Base-by-base conservation (phyloP, 2,888 invertebrate species). In the Leucophora obtusa region DNA sequence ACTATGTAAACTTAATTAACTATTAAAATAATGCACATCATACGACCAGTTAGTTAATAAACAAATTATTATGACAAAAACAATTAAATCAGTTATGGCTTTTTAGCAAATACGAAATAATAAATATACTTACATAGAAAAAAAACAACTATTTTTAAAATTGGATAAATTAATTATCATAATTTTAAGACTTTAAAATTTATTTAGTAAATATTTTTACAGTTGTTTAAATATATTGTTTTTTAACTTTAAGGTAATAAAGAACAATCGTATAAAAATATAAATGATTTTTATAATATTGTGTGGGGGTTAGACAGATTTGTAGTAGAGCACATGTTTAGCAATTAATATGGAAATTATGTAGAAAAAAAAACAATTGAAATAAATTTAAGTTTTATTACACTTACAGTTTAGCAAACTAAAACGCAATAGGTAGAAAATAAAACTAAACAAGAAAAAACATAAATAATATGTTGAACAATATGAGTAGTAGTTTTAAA, bases 341-440 rank as follows among this genome's bases (percentile, higher is more conserved):
- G 11, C 38, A 38, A 38, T 38, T 38, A 38, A 38, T 11, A 11
- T 11, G 10, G 2, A 38, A 38, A 38, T 38, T 38, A 38, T 38
- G 38, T 9, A 11, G 8, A 28, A 28, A 28, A 28, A 28, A 28
- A 38, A 11, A 11, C 11, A 2, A 38, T 14, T 38, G 38, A 38
- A 59, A 59, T 38, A 59, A 59, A 59, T 18, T 18, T 33, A 59
- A 59, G 14, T 18, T 58, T 38, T 59, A 59, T 59, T 38, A 18
- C 18, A 38, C 38, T 59, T 17, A 35, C 9, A 59, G 38, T 59
- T 59, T 38, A 59, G 15, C 35, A 35, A 38, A 38, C 35, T 59
- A 38, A 59, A 59, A 38, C 38, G 59, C 38, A 59, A 38, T 59
- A 38, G 18, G 10, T 18, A 14, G 33, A 35, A 38, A 38, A 38